phyloP scores from a whole-genome alignment of 2,888 invertebrate genomes.

The Cantharis rustica region DNA sequence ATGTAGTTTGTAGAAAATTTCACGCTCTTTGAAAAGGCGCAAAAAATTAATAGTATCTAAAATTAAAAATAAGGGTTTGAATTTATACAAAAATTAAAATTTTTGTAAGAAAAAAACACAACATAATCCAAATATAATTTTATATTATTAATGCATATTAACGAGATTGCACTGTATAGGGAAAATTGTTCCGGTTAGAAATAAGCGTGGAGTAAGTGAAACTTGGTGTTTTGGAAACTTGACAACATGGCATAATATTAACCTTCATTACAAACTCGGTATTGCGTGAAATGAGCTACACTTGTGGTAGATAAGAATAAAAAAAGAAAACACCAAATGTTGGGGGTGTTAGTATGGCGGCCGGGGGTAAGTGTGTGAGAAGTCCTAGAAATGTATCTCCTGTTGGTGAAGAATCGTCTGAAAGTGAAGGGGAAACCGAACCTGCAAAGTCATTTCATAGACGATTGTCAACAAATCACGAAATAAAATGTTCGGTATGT shows the following conservation, averaged over 20 bases:
- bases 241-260: conserved; percentile 26
- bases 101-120: no score
- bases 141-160: no score
- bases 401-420: conserved; percentile 67
- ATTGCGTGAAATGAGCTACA: conserved; percentile 24
- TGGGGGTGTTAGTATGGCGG: conserved; percentile 47
- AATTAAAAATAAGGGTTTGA: no score
- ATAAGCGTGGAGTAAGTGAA: not conserved
- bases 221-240: not conserved
- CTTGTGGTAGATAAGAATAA: conserved; percentile 11
- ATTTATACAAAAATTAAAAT: no score
- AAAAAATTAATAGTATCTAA: no score
- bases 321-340: conserved; percentile 30
- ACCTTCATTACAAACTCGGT: conserved; percentile 20
- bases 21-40: no score
- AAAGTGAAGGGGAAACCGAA: conserved; percentile 84
- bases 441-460: conserved; percentile 76
- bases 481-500: conserved; percentile 79
- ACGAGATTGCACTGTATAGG: no score
- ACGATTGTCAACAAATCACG: conserved; percentile 81
- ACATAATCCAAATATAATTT: no score
- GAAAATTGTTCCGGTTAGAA: not conserved
- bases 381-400: conserved; percentile 49
- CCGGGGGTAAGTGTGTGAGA: conserved; percentile 50
- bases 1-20: no score